Evolutionary conservation across 2,888 invertebrate species (phyloP).

Genomic region (Celastrina argiolus): DNA sequence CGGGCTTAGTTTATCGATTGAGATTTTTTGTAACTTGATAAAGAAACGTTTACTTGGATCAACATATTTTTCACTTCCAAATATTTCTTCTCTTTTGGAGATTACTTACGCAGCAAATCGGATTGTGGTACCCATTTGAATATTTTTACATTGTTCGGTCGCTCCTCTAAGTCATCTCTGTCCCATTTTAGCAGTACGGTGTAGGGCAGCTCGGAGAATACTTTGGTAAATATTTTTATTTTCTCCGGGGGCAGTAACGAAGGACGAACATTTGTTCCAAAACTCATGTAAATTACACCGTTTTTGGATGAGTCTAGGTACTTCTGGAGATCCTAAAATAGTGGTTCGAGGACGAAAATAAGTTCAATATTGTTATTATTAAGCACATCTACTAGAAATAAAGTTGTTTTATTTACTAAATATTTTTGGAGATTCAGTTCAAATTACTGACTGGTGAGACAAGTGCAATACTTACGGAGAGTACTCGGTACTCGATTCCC

Average conservation of each 20-base stretch:
- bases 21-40: background rate
- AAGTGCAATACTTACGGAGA: too few relatives aligned
- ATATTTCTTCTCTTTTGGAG: background rate
- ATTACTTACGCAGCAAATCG: conserved; percentile 46
- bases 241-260: conserved; percentile 38
- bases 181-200: conserved; percentile 55
- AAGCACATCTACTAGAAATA: too few relatives aligned
- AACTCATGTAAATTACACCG: conserved; percentile 51
- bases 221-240: conserved; percentile 39
- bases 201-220: conserved; percentile 48
- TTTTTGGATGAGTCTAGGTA: conserved; percentile 45
- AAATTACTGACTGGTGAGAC: too few relatives aligned
- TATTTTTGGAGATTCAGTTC: too few relatives aligned
- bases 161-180: conserved; percentile 38
- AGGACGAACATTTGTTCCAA: conserved; percentile 47
- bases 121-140: conserved; percentile 53
- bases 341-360: background rate
- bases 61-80: background rate
- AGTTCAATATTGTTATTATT: background rate
- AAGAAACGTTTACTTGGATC: background rate
- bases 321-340: conserved; percentile 41
- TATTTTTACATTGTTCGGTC: conserved; percentile 46
- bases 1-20: too few relatives aligned
- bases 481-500: too few relatives aligned
- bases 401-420: too few relatives aligned